phyloP scores from a whole-genome alignment of 2,113 vertebrate species.

The Crotalus viridis region DNA sequence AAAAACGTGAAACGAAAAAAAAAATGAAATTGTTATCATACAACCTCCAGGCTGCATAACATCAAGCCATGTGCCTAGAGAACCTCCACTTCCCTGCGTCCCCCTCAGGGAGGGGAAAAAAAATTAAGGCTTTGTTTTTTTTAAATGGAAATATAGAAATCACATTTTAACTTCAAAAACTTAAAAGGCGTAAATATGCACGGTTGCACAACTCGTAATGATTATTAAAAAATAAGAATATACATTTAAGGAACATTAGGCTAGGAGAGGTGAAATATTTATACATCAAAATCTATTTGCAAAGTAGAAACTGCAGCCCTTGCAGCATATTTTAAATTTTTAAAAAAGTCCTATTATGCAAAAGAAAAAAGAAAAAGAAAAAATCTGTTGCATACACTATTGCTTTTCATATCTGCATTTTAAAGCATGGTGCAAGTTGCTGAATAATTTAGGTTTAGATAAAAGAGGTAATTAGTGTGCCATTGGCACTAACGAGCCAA shows the following conservation, averaged over 20 bases:
- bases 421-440: background rate
- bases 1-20: background rate
- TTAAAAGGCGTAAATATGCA: background rate
- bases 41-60: background rate
- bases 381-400: background rate
- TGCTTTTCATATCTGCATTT: background rate
- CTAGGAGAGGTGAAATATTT: background rate
- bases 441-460: constrained; percentile 23
- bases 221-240: background rate
- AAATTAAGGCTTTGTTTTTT: background rate
- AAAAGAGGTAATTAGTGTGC: constrained; percentile 29
- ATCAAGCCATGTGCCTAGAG: background rate
- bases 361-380: background rate
- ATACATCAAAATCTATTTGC: background rate
- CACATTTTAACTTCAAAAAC: background rate
- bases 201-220: background rate
- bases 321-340: background rate
- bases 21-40: background rate
- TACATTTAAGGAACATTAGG: background rate
- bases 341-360: background rate
- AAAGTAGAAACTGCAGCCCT: background rate
- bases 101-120: background rate
- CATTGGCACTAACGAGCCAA: constrained; percentile 18
- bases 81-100: background rate
- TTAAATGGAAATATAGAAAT: background rate